Evolutionary conservation across 1,140 invertebrate genomes (phyloP).

Genomic region (Drosophila azteca): DNA sequence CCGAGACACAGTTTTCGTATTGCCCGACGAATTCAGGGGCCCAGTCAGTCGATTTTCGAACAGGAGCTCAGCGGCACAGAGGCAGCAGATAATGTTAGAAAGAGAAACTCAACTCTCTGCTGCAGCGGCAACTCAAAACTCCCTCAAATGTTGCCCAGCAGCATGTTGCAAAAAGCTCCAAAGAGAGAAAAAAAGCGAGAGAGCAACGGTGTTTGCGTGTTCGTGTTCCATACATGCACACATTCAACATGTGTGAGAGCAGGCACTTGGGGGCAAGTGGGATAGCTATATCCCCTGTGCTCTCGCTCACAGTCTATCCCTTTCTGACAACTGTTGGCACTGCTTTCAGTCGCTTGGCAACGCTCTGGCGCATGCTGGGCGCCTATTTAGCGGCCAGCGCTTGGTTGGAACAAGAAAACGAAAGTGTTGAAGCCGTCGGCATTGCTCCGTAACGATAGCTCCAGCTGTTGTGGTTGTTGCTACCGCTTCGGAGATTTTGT

Average conservation of each 20-base stretch:
- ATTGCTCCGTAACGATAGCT: slow-evolving; percentile 1
- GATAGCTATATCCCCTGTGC: slow-evolving; percentile 20
- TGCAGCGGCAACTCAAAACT: slow-evolving; percentile 6
- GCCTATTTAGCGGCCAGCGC: slow-evolving; percentile 83
- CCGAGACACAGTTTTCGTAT: no score
- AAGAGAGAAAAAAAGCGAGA: slow-evolving; percentile 22
- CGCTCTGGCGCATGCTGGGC: slow-evolving; percentile 49
- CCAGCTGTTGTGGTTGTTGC: slow-evolving; percentile 1
- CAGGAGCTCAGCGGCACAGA: slow-evolving; percentile 56
- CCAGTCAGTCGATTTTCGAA: slow-evolving; percentile 80
- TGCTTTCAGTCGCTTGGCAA: slow-evolving; percentile 5
- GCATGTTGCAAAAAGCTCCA: slow-evolving; percentile 27
- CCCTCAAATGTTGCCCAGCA: slow-evolving; percentile 27
- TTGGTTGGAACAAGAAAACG: slow-evolving; percentile 83
- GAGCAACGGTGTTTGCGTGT: slow-evolving; percentile 2
- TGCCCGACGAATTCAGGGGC: slow-evolving; percentile 71
- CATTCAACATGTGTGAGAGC: not conserved
- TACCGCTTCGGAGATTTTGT: slow-evolving; percentile 10
- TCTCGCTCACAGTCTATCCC: not conserved
- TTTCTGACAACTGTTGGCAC: slow-evolving; percentile 17
- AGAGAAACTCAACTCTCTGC: no score
- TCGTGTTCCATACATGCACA: not conserved
- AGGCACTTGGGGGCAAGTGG: slow-evolving; percentile 12
- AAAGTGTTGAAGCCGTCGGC: slow-evolving; percentile 73
- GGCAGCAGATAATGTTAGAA: slow-evolving; percentile 9